Conservation (phyloP, 2,888 invertebrate species). For the Eudemis profundana region DNA sequence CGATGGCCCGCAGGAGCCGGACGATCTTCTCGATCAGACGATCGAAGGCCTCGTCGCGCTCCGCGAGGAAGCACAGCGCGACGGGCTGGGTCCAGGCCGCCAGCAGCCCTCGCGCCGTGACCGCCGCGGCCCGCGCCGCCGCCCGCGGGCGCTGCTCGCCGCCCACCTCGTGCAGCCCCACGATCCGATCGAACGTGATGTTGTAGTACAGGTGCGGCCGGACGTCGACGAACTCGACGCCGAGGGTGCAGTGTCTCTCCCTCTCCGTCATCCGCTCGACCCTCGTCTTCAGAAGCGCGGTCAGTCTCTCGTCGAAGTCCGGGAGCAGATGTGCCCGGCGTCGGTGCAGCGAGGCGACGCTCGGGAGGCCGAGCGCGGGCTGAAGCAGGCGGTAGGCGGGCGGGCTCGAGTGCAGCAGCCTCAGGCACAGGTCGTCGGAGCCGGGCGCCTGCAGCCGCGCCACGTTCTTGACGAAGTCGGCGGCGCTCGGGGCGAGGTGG, state of each 20-base stretch:
- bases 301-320: conserved; percentile 4
- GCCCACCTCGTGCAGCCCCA: conserved; percentile 29
- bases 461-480: conserved; percentile 20
- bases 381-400: conserved; percentile 23
- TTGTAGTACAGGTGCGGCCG: conserved; percentile 26
- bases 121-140: conserved; percentile 16
- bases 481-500: conserved; percentile 1
- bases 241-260: conserved; percentile 27
- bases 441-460: conserved; percentile 1
- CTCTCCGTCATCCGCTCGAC: conserved; percentile 20
- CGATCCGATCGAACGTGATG: conserved; percentile 30
- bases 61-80: conserved; percentile 14
- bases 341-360: not conserved
- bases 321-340: conserved; percentile 1
- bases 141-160: conserved; percentile 20
- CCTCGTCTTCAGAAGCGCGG: conserved; percentile 10
- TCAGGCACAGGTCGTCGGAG: not conserved
- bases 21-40: conserved; percentile 19
- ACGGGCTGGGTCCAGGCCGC: conserved; percentile 27
- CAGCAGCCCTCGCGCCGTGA: conserved; percentile 15
- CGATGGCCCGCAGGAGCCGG: not conserved
- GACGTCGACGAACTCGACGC: conserved; percentile 9
- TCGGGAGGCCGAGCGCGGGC: conserved; percentile 20
- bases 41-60: not conserved
- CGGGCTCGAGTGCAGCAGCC: conserved; percentile 14